Base-by-base conservation (phyloP, 2,113 vertebrate genomes). In the Greenwoodochromis staneri region DNA sequence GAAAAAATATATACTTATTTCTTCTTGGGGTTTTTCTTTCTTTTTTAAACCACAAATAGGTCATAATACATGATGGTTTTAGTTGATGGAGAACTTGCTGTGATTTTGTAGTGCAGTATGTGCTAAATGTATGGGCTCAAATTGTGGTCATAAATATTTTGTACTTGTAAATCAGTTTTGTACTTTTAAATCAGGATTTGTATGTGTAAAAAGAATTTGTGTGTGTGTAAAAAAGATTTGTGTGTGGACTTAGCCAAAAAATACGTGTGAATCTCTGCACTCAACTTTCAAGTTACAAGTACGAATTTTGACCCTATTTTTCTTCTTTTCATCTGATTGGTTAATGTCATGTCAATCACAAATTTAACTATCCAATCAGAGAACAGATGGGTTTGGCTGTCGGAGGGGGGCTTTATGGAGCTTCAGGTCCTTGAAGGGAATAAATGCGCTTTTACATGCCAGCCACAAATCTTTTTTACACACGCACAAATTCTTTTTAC, bases 351-450 rank as follows among this genome's bases (percentile, higher is more conserved):
- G 42, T 45, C 42, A 14, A 14, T 45, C 13, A 45, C 42, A 45
- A 2, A 45, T 45, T 2, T 45, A 45, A 45, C 42, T 7, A 45
- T 45, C 42, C 42, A 45, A 45, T 45, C 42, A 45, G 42, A 45
- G 13, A 45, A 45, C 42, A 45, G 40, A 42, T 42, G 1, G 11
- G 40, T 42, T 42, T 42, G 40, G 12, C 5, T 42, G 12, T 42
- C 2, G 2, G 12, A 6, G 40, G 40, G 3, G 40, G 5, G 5
- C 0, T 42, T 2, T 13, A 34, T 34, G 34, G 34, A 34, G 34
- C 34, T 34, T 34, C 40, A 42, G 40, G 40, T 13, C 40, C 40
- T 42, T 13, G 12, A 42, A 42, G 40, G 5, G 40, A 34, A 34
- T 34, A 34, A 34, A 34, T 34, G 34, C 8, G 8, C 34, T 34